These are phyloP conservation scores for Ferrisia virgata DNA, from an alignment of 2,888 invertebrate species.

Conservation along the genomic window DNA sequence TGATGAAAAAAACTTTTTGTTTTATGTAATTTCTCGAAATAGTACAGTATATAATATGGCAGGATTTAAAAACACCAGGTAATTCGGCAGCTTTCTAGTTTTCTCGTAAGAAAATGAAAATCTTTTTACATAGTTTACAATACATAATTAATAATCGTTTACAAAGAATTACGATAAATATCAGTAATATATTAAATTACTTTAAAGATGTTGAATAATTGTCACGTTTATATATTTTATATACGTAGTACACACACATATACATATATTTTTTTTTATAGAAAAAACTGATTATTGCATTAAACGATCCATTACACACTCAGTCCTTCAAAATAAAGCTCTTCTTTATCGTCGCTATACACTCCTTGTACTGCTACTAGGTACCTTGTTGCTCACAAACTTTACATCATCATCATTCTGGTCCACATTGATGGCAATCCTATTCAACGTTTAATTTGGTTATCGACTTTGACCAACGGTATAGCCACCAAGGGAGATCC, in stretches of 20 bases:
- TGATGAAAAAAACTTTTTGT: not conserved
- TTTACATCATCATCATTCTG: not conserved
- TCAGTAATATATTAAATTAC: not conserved
- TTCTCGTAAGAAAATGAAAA: not conserved
- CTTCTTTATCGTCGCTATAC: not conserved
- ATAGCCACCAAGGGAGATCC: slow-evolving; percentile 28
- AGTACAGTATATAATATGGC: not conserved
- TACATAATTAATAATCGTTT: not conserved
- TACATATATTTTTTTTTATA: too few relatives aligned
- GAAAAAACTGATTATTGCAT: not conserved
- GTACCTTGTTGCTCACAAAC: not conserved
- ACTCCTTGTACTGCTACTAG: not conserved
- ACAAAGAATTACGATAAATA: not conserved
- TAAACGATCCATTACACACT: not conserved
- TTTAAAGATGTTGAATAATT: not conserved
- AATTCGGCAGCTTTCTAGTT: not conserved
- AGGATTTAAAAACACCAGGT: not conserved
- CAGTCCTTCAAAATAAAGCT: not conserved
- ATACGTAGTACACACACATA: too few relatives aligned
- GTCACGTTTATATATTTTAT: not conserved
- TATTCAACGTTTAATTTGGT: slow-evolving; percentile 8
- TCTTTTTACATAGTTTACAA: not conserved
- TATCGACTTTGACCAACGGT: not conserved
- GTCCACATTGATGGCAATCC: not conserved
- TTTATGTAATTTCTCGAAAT: not conserved